A percentile compares a stretch with the other conserved stretches of the same genome.
Conservation (phyloP, 2,113 vertebrate species). For the Gymnarchus niloticus region DNA sequence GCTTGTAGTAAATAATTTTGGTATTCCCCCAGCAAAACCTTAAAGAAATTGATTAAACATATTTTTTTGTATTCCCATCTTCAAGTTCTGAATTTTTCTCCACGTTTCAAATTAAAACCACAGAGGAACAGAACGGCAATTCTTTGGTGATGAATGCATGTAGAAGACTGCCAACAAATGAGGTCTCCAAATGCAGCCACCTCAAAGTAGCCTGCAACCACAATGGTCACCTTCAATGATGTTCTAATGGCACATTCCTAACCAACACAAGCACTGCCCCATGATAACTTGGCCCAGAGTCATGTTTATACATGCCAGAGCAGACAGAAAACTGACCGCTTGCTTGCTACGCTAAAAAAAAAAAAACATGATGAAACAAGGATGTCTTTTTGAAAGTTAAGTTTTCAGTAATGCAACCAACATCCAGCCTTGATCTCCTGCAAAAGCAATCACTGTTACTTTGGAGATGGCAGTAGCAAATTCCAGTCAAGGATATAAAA, state of each 20-base stretch:
- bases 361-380: neutral
- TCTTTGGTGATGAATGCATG: neutral
- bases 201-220: neutral
- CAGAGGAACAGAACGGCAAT: neutral
- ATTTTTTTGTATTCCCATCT: neutral
- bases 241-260: neutral
- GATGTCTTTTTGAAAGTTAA: neutral
- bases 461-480: neutral
- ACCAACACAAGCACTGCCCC: neutral
- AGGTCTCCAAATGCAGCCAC: neutral
- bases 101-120: neutral
- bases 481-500: constrained; percentile 10
- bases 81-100: neutral
- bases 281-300: neutral
- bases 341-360: neutral
- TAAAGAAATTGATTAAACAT: neutral
- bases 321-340: neutral
- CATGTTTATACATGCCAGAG: neutral
- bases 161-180: neutral
- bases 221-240: neutral
- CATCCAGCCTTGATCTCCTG: neutral
- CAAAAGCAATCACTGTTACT: constrained; percentile 10
- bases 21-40: neutral
- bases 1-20: too few relatives aligned
- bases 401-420: neutral